A percentile compares a stretch with the other conserved stretches of the same genome.
phyloP scores from a whole-genome alignment of 2,797 vertebrate genomes.

The Aplochiton taeniatus region DNA sequence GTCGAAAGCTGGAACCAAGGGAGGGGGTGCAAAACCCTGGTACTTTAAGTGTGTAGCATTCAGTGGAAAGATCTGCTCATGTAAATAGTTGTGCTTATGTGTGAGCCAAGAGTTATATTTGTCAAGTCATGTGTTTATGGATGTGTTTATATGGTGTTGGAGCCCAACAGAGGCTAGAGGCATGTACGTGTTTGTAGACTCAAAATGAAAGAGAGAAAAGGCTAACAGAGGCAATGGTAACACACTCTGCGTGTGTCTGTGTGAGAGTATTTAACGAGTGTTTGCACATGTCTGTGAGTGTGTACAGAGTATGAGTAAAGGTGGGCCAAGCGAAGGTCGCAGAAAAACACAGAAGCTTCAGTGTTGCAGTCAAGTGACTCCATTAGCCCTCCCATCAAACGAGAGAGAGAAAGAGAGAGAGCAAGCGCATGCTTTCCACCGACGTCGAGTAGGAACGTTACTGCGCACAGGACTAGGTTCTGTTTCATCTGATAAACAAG shows the following conservation, averaged over 20 bases:
- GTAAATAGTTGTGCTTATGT: slow-evolving; percentile 4
- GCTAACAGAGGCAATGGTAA: background rate
- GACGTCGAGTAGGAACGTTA: too few relatives aligned
- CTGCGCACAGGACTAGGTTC: too few relatives aligned
- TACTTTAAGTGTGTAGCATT: background rate
- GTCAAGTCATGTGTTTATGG: slow-evolving; percentile 46
- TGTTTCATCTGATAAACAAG: too few relatives aligned
- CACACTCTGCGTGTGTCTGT: background rate
- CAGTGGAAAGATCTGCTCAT: slow-evolving; percentile 8
- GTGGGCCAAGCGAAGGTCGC: slow-evolving; percentile 25
- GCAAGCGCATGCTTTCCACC: too few relatives aligned
- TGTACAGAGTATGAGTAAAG: slow-evolving; percentile 4
- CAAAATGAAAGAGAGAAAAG: background rate
- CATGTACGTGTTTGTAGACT: slow-evolving; percentile 5
- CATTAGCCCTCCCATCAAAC: slow-evolving; percentile 62
- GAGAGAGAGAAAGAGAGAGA: slow-evolving; percentile 30
- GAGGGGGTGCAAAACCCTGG: background rate
- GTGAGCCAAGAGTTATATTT: slow-evolving; percentile 5
- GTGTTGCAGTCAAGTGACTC: slow-evolving; percentile 75
- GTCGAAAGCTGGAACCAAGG: too few relatives aligned
- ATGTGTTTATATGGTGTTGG: slow-evolving; percentile 32
- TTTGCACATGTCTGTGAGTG: slow-evolving; percentile 2
- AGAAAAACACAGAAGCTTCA: slow-evolving; percentile 61
- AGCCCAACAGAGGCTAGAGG: slow-evolving; percentile 14
- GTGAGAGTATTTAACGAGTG: background rate